These are phyloP conservation scores for Dasysyrphus tricinctus DNA, from an alignment of 2,888 invertebrate species.

Conservation along the genomic window DNA sequence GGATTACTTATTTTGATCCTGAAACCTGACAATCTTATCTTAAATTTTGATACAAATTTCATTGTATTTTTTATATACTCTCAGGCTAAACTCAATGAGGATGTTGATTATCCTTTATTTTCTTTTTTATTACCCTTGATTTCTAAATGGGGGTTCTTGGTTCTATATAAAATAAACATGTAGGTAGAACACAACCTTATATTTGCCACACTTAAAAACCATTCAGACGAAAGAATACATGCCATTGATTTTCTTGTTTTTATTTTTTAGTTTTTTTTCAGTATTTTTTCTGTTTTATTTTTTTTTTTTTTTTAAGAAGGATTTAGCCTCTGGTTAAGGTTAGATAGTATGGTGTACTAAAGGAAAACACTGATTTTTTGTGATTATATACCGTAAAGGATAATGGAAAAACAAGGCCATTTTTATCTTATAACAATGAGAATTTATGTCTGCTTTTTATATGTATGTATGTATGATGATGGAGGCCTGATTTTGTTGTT, in stretches of 20 bases:
- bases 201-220: conserved; percentile 48
- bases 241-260: conserved; percentile 50
- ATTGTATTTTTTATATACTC: neutral
- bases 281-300: neutral
- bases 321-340: conserved; percentile 33
- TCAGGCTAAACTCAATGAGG: neutral
- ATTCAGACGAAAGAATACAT: conserved; percentile 40
- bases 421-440: conserved; percentile 66
- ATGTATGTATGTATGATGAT: neutral
- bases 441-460: conserved; percentile 39
- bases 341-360: conserved; percentile 35
- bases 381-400: conserved; percentile 58
- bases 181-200: conserved; percentile 1
- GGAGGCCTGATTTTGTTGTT: conserved; percentile 1
- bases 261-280: conserved; percentile 12
- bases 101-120: conserved; percentile 22
- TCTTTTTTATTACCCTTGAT: conserved; percentile 26
- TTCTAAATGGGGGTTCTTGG: neutral
- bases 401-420: conserved; percentile 64
- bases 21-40: neutral
- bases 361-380: conserved; percentile 52
- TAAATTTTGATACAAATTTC: neutral
- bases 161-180: neutral
- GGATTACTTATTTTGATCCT: neutral
- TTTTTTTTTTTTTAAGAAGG: neutral